These are phyloP conservation scores for Conger conger DNA, from an alignment of 2,113 vertebrate species.

Conservation along the genomic window DNA sequence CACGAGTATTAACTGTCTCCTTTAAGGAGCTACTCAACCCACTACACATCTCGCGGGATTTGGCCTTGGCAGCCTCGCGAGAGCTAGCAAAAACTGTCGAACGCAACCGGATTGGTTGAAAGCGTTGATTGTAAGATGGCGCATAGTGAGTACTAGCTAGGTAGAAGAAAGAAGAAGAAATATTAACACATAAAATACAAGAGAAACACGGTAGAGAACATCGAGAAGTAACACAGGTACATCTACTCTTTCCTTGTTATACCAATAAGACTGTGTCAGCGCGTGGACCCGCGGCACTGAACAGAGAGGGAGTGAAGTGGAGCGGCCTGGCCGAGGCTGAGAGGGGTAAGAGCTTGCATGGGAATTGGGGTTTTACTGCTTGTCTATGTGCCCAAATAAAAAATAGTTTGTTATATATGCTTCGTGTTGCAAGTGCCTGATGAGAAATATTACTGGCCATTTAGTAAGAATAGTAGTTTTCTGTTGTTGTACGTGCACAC, in stretches of 20 bases:
- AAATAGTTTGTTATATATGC: not conserved
- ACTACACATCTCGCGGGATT: constrained; percentile 57
- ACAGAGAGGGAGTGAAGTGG: constrained; percentile 14
- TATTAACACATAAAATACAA: constrained; percentile 6
- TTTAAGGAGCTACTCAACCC: constrained; percentile 65
- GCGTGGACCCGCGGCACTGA: not conserved
- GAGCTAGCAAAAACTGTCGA: constrained; percentile 4
- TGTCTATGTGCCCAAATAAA: not conserved
- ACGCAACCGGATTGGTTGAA: constrained; percentile 64
- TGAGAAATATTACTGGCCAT: not conserved
- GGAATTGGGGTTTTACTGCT: not conserved
- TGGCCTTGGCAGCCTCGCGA: constrained; percentile 61
- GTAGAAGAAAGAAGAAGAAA: constrained; percentile 66
- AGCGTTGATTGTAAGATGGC: constrained; percentile 81
- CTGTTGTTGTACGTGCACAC: constrained; percentile 19
- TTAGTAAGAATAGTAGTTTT: constrained; percentile 9
- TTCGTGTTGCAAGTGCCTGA: not conserved
- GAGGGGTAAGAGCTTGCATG: constrained; percentile 24
- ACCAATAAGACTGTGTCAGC: not conserved
- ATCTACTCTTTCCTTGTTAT: not conserved
- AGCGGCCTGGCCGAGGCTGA: constrained; percentile 31
- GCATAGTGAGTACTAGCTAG: constrained; percentile 78
- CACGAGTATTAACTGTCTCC: constrained; percentile 42
- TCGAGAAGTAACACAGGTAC: not conserved
- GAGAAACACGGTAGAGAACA: not conserved